Evolutionary conservation across 2,888 invertebrate species (phyloP), one percentile per base, ranked within the genome.

Genomic region (Drosophila affinis): DNA sequence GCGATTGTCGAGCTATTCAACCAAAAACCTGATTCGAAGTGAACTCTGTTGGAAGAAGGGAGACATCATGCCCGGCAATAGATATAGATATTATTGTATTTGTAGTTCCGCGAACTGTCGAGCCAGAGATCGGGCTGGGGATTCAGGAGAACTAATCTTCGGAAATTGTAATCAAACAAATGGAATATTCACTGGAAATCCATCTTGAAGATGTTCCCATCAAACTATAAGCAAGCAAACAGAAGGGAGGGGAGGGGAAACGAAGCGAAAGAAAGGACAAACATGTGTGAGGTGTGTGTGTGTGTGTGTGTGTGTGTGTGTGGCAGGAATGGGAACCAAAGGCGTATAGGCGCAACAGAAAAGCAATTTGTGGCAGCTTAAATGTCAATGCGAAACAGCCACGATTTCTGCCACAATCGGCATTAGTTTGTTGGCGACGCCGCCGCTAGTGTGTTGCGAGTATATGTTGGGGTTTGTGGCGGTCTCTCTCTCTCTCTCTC

Each of bases 281-380:
- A 24, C 62, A 32, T 27, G 52, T 34, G 18, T 27, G 52, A 48
- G 64, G 53, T 64, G 64, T 34, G 34, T 0, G 32, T 3, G 12
- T n/a, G n/a, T n/a, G n/a, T n/a, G n/a, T n/a, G n/a, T n/a, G 34
- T 2, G 34, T 34, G 12, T 34, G 34, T 14, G 46, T 32, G 18
- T 18, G 71, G 29, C 52, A 49, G 54, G 51, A 46, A 39, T 0
- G 24, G 24, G 4, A 24, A 18, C 18, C 34, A 34, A 46, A 51
- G 44, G n/a, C 32, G 44, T 58, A 17, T 34, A 46, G 72, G 71
- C 64, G 73, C 74, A 61, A 73, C 78, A 69, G 54, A 79, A 82
- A 82, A 86, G 59, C 83, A 83, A 88, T 84, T 84, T 84, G 88
- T 75, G 87, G 81, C 81, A 79, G 88, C 88, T 84, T 84, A 84